These are phyloP conservation scores for Danaus chrysippus DNA, from an alignment of 2,888 invertebrate species.

Conservation along the genomic window DNA sequence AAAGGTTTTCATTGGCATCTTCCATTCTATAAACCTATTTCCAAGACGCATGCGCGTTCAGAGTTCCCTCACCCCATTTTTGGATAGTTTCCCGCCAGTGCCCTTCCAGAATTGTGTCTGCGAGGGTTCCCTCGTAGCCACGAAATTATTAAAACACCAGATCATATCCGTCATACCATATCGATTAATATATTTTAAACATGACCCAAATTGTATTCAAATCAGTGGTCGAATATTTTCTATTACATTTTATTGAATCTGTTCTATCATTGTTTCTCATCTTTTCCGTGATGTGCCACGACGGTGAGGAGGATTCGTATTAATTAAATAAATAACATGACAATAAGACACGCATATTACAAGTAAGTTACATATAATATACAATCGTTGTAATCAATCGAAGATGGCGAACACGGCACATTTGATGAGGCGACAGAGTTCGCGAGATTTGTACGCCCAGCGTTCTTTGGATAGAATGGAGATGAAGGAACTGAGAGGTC, in stretches of 20 bases:
- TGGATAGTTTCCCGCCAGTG: slow-evolving; percentile 58
- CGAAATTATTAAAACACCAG: slow-evolving; percentile 23
- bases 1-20: slow-evolving; percentile 30
- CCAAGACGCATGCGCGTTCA: slow-evolving; percentile 55
- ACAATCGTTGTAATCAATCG: slow-evolving; percentile 23
- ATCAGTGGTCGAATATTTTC: slow-evolving; percentile 17
- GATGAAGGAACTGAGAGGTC: slow-evolving; percentile 90
- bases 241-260: slow-evolving; percentile 39
- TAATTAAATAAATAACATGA: slow-evolving; percentile 37
- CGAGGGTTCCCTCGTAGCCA: slow-evolving; percentile 33
- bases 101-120: slow-evolving; percentile 42
- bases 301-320: slow-evolving; percentile 54
- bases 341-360: slow-evolving; percentile 25
- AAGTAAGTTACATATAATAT: slow-evolving; percentile 35
- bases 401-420: slow-evolving; percentile 95
- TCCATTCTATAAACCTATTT: slow-evolving; percentile 29
- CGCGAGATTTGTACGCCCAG: slow-evolving; percentile 89
- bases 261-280: slow-evolving; percentile 49
- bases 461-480: slow-evolving; percentile 91
- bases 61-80: slow-evolving; percentile 40
- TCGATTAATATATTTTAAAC: slow-evolving; percentile 23
- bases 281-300: slow-evolving; percentile 64
- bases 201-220: slow-evolving; percentile 19
- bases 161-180: slow-evolving; percentile 32
- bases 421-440: slow-evolving; percentile 92